Evolutionary conservation across 2,113 vertebrate species (phyloP), one percentile per base, ranked within the genome.

Genomic region (Typhlomys cinereus): DNA sequence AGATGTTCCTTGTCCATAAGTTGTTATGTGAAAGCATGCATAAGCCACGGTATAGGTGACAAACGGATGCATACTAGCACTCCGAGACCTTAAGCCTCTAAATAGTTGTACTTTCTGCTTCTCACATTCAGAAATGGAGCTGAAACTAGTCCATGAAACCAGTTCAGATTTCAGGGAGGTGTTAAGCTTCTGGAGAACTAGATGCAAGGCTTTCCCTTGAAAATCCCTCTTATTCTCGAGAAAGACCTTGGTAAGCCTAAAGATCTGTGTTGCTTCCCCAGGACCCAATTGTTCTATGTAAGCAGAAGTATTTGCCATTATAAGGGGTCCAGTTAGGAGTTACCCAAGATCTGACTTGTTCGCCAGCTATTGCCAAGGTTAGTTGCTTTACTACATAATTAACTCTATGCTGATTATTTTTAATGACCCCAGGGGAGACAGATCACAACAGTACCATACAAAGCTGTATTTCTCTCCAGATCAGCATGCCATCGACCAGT

Each of bases 1-100:
- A 85, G 27, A 76, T 71, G 36, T 17, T 69, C 2, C 18, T 84
- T 83, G 69, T 23, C 4, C 5, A 36, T 13, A 9, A 90, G 6
- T 78, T 23, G 39, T 31, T 34, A 61, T 27, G 81, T 12, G 61
- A 31, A 74, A 54, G 27, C 7, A 27, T 34, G 34, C 18, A 1
- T 23, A n/a, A 50, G 13, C 21, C 29, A 2, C 14, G 25, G 7
- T 31, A 1, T 0, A 57, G 23, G 52, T 57, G 5, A 13, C 1
- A 39, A 57, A 44, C 39, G 23, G 5, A 13, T 0, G 1, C 5
- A 8, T 11, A 50, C 3, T 14, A 4, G 20, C 0, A 34, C 31
- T 14, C 29, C 7, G 0, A 4, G 34, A 70, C 8, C 7, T 0
- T 21, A 36, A 54, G 25, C 59, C 39, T 85, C 41, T n/a, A 18